phyloP scores from a whole-genome alignment of 2,888 invertebrate species.

The Girardia tigrina region DNA sequence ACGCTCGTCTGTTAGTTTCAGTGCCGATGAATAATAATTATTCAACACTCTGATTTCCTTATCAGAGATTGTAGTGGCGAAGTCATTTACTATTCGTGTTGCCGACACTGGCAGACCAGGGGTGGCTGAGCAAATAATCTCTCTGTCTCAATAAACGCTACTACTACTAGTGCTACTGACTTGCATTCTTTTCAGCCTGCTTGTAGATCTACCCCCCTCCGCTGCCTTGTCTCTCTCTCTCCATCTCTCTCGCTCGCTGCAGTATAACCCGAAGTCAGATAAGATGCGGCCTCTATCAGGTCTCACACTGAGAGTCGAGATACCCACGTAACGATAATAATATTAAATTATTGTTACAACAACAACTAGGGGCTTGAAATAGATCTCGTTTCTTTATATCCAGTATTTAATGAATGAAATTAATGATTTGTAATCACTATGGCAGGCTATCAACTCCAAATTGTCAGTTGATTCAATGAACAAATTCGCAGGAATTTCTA shows the following conservation, averaged over 20 bases:
- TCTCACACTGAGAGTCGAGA: conserved; percentile 9
- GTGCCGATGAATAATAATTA: conserved; percentile 23
- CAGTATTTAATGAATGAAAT: conserved; percentile 4
- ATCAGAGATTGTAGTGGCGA: conserved; percentile 23
- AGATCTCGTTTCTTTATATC: conserved; percentile 21
- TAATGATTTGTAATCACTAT: conserved; percentile 18
- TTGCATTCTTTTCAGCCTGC: conserved; percentile 16
- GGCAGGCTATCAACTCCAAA: conserved; percentile 14
- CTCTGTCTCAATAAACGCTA: conserved; percentile 13
- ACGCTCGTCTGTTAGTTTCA: conserved; percentile 13
- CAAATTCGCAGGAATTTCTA: conserved; percentile 10
- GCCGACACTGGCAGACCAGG: conserved; percentile 20
- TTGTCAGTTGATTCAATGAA: conserved; percentile 6
- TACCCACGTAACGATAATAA: conserved; percentile 23
- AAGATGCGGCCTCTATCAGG: conserved; percentile 19
- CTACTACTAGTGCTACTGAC: neutral
- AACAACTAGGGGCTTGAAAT: conserved; percentile 23
- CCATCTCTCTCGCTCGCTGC: too few species aligned
- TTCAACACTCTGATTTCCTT: conserved; percentile 23
- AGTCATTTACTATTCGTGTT: conserved; percentile 17
- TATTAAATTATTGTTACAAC: conserved; percentile 23
- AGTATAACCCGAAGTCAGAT: conserved; percentile 10
- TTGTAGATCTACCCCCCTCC: conserved; percentile 3
- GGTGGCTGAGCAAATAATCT: conserved; percentile 23
- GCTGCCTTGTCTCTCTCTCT: conserved; percentile 19